Evolutionary conservation across 2,888 invertebrate genomes (phyloP).

Genomic region (Trachelus iudaicus): DNA sequence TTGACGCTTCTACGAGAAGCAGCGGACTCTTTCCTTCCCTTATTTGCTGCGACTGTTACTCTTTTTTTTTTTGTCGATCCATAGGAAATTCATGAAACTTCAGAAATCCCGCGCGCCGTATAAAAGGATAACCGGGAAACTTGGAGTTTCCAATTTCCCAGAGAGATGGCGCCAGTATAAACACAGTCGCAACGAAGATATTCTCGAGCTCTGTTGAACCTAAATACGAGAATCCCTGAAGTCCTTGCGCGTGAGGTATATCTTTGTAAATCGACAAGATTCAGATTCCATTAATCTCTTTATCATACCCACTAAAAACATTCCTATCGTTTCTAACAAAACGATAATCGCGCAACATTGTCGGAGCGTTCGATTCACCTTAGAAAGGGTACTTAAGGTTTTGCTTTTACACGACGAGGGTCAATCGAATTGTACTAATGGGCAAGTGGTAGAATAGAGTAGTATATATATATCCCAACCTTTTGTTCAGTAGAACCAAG

Average conservation of each 20-base stretch:
- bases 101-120: not conserved
- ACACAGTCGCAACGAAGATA: not conserved
- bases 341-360: not conserved
- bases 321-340: not conserved
- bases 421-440: slow-evolving; percentile 54
- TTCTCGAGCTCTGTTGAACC: not conserved
- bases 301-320: not conserved
- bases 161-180: slow-evolving; percentile 8
- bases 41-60: not conserved
- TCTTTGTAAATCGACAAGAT: not conserved
- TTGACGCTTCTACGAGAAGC: not conserved
- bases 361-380: not conserved
- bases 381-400: not conserved
- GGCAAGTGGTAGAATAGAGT: slow-evolving; percentile 38
- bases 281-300: not conserved
- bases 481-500: not conserved
- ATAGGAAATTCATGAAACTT: not conserved
- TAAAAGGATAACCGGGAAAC: not conserved
- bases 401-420: slow-evolving; percentile 15
- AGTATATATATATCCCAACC: not conserved
- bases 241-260: not conserved
- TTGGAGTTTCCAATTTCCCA: not conserved
- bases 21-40: not conserved
- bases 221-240: not conserved
- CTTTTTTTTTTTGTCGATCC: not conserved